A percentile compares a stretch with the other conserved stretches of the same genome.
Evolutionary conservation across 53 echinoderm and acorn worm species (phyloP).

Genomic region (Echinarachnius parma): DNA sequence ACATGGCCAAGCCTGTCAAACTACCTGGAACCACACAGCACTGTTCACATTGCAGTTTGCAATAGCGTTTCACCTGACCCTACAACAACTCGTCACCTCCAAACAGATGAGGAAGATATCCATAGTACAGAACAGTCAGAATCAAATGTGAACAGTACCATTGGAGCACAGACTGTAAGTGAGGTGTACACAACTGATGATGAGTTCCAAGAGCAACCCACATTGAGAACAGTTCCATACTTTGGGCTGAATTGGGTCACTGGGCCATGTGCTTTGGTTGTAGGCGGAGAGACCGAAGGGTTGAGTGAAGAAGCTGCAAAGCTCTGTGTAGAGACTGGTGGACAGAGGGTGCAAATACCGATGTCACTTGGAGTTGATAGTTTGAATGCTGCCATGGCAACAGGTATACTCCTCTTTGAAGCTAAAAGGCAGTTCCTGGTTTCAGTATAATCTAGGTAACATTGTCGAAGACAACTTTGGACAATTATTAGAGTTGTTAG

Average conservation of each 20-base stretch:
- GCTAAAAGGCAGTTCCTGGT: constrained; percentile 65
- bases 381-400: constrained; percentile 80
- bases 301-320: constrained; percentile 62
- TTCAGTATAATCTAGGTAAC: background rate
- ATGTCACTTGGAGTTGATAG: constrained; percentile 73
- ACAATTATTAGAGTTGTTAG: no score
- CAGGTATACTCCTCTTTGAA: constrained; percentile 81
- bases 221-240: constrained; percentile 1
- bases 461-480: no score
- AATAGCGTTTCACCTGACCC: background rate
- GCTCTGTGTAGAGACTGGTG: constrained; percentile 60
- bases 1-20: constrained; percentile 63
- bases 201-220: background rate
- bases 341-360: constrained; percentile 65
- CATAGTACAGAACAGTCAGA: background rate
- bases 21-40: constrained; percentile 37
- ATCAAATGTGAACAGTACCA: no score
- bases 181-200: no score
- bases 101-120: background rate
- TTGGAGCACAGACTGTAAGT: no score
- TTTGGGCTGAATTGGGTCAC: constrained; percentile 12
- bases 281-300: constrained; percentile 90
- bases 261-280: constrained; percentile 57
- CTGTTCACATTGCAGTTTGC: constrained; percentile 71
- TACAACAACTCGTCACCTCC: background rate